Evolutionary conservation across 1,140 invertebrate genomes (phyloP), one percentile per base, ranked within the genome.

Genomic region (Ridgeia piscesae): DNA sequence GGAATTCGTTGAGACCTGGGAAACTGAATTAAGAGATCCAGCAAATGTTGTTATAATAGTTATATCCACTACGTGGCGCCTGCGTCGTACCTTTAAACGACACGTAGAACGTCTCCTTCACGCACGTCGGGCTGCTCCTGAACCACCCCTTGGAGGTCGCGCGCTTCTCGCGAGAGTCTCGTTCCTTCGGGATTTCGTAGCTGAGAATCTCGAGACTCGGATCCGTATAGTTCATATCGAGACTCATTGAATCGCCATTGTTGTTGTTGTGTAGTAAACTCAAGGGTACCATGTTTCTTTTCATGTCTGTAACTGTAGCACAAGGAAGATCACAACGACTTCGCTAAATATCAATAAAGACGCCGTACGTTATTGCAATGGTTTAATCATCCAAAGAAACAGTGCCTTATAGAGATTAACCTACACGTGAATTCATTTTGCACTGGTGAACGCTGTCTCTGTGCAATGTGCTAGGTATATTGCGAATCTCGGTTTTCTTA

Each of bases 131-230:
- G 9, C 91, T 42, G 9, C 31, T 48, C 91, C 91, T 27, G 42
- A 58, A 91, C 91, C 91, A 42, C 0, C 91, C 35, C 9, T 35
- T 34, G 34, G 58, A 77, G 58, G 58, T 77, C 58, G 58, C 58
- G 27, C 58, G 35, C n/a, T 58, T 42, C 11, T 48, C 27, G 21
- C 91, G 42, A 42, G 91, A 91, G 31, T 42, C 91, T 48, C 42
- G n/a, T 42, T 91, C 91, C 34, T 91, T 91, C n/a, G 91, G 91
- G 2, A 91, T 58, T 33, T 91, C 91, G 35, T 48, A 48, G 91
- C 35, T 48, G 11, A 58, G 58, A 35, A 91, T 58, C 35, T 91
- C 91, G 35, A 91, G 91, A 42, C 21, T 91, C 34, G 91, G 91
- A 11, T 35, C 35, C 58, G 91, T 91, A 27, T 58, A 48, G 35